phyloP scores from a whole-genome alignment of 2,797 vertebrate species.

The Telmatherina bonti region DNA sequence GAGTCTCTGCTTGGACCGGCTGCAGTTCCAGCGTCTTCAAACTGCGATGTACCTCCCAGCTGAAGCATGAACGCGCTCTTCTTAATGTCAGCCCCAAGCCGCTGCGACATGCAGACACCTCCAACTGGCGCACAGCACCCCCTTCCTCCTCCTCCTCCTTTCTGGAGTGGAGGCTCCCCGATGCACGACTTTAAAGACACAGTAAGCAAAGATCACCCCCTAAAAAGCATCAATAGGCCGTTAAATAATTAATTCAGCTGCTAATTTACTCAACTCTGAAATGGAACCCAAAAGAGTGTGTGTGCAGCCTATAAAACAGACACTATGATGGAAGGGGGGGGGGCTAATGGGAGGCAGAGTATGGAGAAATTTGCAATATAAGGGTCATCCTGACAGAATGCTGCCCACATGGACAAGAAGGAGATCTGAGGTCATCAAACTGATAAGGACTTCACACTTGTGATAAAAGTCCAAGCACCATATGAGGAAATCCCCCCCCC shows the following conservation, averaged over 20 bases:
- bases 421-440: constrained; percentile 6
- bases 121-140: constrained; percentile 77
- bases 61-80: constrained; percentile 70
- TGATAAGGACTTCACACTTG: constrained; percentile 46
- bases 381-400: background rate
- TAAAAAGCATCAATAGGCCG: constrained; percentile 42
- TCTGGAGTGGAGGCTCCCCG: constrained; percentile 71
- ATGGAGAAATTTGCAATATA: constrained; percentile 27
- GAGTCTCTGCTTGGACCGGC: constrained; percentile 32
- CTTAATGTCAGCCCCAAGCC: constrained; percentile 70
- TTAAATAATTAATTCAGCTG: constrained; percentile 46
- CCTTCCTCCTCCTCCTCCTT: no score
- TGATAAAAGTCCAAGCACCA: constrained; percentile 58
- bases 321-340: constrained; percentile 7
- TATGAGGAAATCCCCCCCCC: constrained; percentile 84
- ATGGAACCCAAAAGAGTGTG: constrained; percentile 32
- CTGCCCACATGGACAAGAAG: constrained; percentile 30
- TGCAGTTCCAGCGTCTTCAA: constrained; percentile 22
- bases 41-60: constrained; percentile 47
- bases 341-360: constrained; percentile 5
- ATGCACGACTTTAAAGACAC: constrained; percentile 83
- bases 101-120: constrained; percentile 77
- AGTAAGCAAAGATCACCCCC: constrained; percentile 59
- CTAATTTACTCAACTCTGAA: constrained; percentile 32
- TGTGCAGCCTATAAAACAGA: constrained; percentile 2